Percentiles rank a stretch among this genome's conserved stretches.
Evolutionary conservation across 1,140 invertebrate genomes (phyloP).

Genomic region (Adoxophyes honmai): DNA sequence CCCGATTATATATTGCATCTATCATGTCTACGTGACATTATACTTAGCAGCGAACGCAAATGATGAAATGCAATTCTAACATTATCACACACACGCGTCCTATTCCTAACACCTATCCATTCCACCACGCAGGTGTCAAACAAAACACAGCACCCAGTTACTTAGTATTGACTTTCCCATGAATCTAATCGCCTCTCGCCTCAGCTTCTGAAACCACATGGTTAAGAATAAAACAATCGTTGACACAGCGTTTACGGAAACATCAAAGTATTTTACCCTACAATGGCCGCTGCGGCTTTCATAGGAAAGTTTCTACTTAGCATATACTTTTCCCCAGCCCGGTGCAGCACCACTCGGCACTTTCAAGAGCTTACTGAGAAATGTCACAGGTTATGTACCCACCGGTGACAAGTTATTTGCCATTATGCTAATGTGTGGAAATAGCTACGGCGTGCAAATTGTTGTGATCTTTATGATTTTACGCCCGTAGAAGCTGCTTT

Average conservation of each 20-base stretch:
- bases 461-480: constrained; percentile 3
- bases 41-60: too few species aligned
- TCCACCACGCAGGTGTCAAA: too few species aligned
- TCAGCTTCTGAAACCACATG: too few species aligned
- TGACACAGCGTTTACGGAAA: not conserved
- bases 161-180: too few species aligned
- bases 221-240: too few species aligned
- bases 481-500: not conserved
- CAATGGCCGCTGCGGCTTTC: not conserved
- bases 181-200: too few species aligned
- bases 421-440: constrained; percentile 11
- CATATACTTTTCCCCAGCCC: not conserved
- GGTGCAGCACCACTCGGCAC: not conserved
- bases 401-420: constrained; percentile 12
- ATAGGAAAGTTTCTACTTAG: constrained; percentile 9
- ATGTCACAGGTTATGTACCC: constrained; percentile 5
- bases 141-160: not conserved
- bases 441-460: constrained; percentile 3
- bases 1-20: too few species aligned
- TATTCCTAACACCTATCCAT: too few species aligned
- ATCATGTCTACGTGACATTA: too few species aligned
- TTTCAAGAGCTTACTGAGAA: not conserved
- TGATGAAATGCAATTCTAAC: too few species aligned
- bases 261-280: not conserved
- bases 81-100: too few species aligned